Percentiles rank a stretch among this genome's conserved stretches.
Evolutionary conservation across 2,888 invertebrate species (phyloP).

Genomic region (Allygus modestus): DNA sequence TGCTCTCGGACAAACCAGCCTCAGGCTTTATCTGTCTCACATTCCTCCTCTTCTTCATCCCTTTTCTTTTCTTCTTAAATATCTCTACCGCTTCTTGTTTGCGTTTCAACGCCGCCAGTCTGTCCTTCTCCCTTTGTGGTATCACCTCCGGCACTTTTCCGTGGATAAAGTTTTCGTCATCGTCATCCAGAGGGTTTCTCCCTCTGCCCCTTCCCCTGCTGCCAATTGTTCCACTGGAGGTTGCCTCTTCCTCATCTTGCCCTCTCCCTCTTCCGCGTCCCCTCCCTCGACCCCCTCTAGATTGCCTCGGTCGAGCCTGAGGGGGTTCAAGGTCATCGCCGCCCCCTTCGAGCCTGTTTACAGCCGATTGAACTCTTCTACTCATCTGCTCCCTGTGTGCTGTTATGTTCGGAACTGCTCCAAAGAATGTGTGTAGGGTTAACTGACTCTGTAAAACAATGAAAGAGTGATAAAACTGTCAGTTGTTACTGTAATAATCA

Average conservation of each 20-base stretch:
- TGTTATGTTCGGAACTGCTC: conserved; percentile 78
- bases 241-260: background rate
- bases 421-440: conserved; percentile 85
- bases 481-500: too few relatives aligned
- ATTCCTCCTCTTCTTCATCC: conserved; percentile 65
- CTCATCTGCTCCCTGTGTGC: conserved; percentile 83
- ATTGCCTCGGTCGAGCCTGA: conserved; percentile 55
- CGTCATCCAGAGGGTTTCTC: conserved; percentile 66
- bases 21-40: conserved; percentile 72
- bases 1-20: conserved; percentile 83
- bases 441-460: conserved; percentile 78
- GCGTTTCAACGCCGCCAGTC: conserved; percentile 80
- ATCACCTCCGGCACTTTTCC: conserved; percentile 78
- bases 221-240: background rate
- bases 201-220: conserved; percentile 41
- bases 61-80: conserved; percentile 76
- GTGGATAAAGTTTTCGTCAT: conserved; percentile 68
- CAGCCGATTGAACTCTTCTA: conserved; percentile 88
- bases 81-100: conserved; percentile 87
- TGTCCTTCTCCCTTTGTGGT: conserved; percentile 85
- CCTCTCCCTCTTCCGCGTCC: conserved; percentile 54
- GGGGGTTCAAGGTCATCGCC: conserved; percentile 71
- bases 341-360: conserved; percentile 80
- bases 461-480: too few relatives aligned
- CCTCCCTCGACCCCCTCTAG: conserved; percentile 14